Conservation (phyloP, 1,140 invertebrate species). For the Halyomorpha halys region DNA sequence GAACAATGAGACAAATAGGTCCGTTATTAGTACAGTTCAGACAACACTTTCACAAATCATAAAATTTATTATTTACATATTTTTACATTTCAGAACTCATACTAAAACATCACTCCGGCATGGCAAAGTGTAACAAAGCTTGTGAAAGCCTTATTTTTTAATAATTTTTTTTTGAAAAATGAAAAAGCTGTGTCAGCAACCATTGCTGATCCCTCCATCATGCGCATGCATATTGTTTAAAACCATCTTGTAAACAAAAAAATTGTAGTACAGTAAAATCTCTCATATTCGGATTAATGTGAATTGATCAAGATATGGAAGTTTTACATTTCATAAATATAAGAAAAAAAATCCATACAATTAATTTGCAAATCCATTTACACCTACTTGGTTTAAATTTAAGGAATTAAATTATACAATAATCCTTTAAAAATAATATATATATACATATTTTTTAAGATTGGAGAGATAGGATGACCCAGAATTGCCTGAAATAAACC, state of each 20-base stretch:
- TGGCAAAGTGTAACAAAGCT: constrained; percentile 11
- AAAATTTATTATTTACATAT: constrained; percentile 2
- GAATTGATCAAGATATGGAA: constrained; percentile 26
- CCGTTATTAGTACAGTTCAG: constrained; percentile 15
- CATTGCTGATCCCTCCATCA: constrained; percentile 12
- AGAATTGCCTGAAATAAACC: no score
- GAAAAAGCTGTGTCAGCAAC: constrained; percentile 18
- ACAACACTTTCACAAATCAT: constrained; percentile 11
- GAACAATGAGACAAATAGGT: constrained; percentile 7
- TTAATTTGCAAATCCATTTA: no score
- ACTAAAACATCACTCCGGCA: constrained; percentile 11
- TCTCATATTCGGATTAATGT: no score
- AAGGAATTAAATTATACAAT: no score
- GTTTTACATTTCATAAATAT: constrained; percentile 21
- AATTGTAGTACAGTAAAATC: no score
- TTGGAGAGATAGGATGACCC: no score
- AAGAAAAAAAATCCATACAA: no score
- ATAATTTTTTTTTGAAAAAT: background rate
- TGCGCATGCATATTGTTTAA: constrained; percentile 7
- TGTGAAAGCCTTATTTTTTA: constrained; percentile 5
- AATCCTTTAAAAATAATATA: no score
- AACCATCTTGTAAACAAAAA: no score
- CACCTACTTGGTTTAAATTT: no score
- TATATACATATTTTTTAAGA: no score
- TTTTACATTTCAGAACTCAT: constrained; percentile 5